phyloP scores from a whole-genome alignment of 2,888 invertebrate species.

The Labia minor region DNA sequence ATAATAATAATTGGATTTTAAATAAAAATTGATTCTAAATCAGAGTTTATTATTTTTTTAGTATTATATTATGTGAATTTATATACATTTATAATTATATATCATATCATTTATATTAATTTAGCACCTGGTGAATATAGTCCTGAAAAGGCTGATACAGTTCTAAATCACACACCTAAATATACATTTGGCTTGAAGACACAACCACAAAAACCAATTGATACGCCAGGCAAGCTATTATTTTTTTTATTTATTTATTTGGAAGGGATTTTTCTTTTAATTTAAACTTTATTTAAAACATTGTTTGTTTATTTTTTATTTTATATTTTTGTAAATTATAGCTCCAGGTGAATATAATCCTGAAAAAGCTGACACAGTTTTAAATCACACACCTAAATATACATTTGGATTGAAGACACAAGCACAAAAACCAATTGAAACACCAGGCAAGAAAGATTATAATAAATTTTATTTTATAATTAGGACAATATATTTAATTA shows the following conservation, averaged over 20 bases:
- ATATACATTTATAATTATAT: no score
- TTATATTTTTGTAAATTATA: background rate
- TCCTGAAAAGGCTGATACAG: conserved; percentile 29
- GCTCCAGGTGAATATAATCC: conserved; percentile 36
- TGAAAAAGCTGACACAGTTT: conserved; percentile 31
- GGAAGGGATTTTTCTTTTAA: background rate
- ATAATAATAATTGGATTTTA: no score
- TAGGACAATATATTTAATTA: no score
- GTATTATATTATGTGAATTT: no score
- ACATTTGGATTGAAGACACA: conserved; percentile 20
- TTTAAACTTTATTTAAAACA: no score
- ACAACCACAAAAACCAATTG: conserved; percentile 34
- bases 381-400: conserved; percentile 29
- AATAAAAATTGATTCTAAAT: no score
- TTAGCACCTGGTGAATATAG: conserved; percentile 32
- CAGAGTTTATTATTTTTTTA: no score
- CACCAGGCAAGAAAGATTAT: conserved; percentile 5
- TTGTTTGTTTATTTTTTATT: no score
- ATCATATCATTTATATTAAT: no score
- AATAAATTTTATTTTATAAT: no score
- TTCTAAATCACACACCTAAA: conserved; percentile 43
- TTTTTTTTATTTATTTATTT: conserved; percentile 33
- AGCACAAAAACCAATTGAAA: conserved; percentile 14
- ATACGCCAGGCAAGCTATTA: conserved; percentile 35
- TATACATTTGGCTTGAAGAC: conserved; percentile 43